Percentiles rank a stretch among this genome's conserved stretches.
phyloP scores from a whole-genome alignment of 2,888 invertebrate species.

The Ophion ellenae region DNA sequence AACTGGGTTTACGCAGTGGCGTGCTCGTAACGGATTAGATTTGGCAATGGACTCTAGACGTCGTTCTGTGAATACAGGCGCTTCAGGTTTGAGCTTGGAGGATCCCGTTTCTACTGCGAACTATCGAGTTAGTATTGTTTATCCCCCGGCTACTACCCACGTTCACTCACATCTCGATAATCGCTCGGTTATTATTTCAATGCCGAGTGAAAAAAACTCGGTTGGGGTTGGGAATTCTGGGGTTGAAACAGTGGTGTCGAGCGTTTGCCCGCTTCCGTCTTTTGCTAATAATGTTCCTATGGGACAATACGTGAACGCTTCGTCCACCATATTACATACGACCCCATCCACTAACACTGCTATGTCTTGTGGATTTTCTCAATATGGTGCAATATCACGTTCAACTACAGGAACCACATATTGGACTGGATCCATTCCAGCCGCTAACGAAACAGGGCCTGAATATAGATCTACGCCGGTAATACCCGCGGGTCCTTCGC shows the following conservation, averaged over 20 bases:
- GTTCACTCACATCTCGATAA: not conserved
- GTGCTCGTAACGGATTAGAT: not conserved
- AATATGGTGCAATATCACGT: not conserved
- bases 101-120: not conserved
- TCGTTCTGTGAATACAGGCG: not conserved
- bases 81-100: not conserved
- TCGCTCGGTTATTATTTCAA: not conserved
- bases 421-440: not conserved
- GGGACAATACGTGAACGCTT: not conserved
- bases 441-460: not conserved
- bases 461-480: not conserved
- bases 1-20: constrained; percentile 8
- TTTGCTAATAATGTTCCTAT: not conserved
- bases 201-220: not conserved
- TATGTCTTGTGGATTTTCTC: not conserved
- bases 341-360: not conserved
- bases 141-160: not conserved
- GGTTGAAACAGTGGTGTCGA: not conserved
- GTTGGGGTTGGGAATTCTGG: not conserved
- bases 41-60: not conserved
- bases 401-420: not conserved
- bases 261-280: not conserved
- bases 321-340: not conserved
- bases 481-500: not conserved
- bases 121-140: not conserved